phyloP scores from a whole-genome alignment of 2,113 vertebrate genomes.

The Gnathonemus longibarbis region DNA sequence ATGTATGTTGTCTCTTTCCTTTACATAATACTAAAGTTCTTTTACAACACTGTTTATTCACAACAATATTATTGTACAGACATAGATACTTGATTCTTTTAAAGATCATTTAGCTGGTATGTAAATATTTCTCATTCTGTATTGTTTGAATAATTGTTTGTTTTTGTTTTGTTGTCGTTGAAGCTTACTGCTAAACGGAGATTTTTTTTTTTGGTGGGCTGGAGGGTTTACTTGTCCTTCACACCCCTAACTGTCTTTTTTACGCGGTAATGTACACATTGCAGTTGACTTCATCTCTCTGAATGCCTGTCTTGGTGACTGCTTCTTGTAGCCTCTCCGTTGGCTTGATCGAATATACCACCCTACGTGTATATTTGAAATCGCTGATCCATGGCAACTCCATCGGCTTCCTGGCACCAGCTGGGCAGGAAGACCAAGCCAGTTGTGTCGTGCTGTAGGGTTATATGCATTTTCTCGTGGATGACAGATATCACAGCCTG shows the following conservation, averaged over 20 bases:
- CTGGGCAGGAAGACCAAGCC: constrained; percentile 25
- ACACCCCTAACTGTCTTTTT: constrained; percentile 51
- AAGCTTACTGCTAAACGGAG: constrained; percentile 39
- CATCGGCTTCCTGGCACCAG: constrained; percentile 39
- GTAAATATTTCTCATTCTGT: constrained; percentile 24
- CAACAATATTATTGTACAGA: background rate
- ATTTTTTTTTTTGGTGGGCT: constrained; percentile 56
- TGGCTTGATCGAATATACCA: constrained; percentile 54
- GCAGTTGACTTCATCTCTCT: constrained; percentile 36
- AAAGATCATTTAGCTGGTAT: background rate
- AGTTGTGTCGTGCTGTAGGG: constrained; percentile 21
- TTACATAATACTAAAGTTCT: background rate
- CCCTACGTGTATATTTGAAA: constrained; percentile 54
- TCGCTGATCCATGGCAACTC: constrained; percentile 36
- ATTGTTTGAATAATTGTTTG: constrained; percentile 48
- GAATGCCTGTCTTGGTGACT: constrained; percentile 53
- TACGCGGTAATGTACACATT: constrained; percentile 59
- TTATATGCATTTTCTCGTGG: constrained; percentile 1
- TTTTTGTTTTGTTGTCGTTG: constrained; percentile 51
- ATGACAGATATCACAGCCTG: background rate
- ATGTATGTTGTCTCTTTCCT: background rate
- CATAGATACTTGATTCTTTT: background rate
- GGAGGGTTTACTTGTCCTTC: constrained; percentile 53
- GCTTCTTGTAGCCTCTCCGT: constrained; percentile 47
- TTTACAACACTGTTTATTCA: background rate